Base-by-base conservation (phyloP, 2,888 invertebrate species). In the Diogma glabrata region DNA sequence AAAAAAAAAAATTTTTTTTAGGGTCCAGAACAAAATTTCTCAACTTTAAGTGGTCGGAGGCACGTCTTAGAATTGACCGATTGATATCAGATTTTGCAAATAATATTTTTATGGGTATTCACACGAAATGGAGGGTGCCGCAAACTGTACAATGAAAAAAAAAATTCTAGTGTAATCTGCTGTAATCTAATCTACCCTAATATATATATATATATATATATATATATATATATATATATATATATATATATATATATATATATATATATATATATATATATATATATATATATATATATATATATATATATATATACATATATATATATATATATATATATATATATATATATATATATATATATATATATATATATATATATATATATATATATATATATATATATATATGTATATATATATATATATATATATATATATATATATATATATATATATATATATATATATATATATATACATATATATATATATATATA, bases 361-460 rank as follows among this genome's bases (percentile, higher is more conserved):
- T 36, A 36, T 36, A 36, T 36, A 36, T 36, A 36, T 36, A 36
- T 36, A 14, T 36, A 36, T 36, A 36, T 36, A 36, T 36, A 36
- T 36, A 36, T 36, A 36, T 36, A 36, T 36, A 36, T 36, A 36
- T 36, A 36, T 36, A 36, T 36, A 36, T 36, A 36, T 36, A 36
- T 36, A 36, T 36, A 36, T 36, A 36, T 36, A 36, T 36, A 36
- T 36, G 8, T 14, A 36, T 36, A 36, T 36, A n/a, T 14, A 38
- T 38, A 38, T 17, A 38, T 38, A 17, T 17, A 38, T 17, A 38
- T 38, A 38, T 38, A 38, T 17, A 38, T 38, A 38, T 38, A 38
- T 17, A 38, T 38, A 38, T 38, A 38, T 38, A 38, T 38, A 38
- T 38, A 38, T 17, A 38, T 38, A 38, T 38, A 38, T 17, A 38